These are phyloP conservation scores for Ditylenchus weischeri DNA, from an alignment of 2,888 invertebrate genomes.

Conservation along the genomic window DNA sequence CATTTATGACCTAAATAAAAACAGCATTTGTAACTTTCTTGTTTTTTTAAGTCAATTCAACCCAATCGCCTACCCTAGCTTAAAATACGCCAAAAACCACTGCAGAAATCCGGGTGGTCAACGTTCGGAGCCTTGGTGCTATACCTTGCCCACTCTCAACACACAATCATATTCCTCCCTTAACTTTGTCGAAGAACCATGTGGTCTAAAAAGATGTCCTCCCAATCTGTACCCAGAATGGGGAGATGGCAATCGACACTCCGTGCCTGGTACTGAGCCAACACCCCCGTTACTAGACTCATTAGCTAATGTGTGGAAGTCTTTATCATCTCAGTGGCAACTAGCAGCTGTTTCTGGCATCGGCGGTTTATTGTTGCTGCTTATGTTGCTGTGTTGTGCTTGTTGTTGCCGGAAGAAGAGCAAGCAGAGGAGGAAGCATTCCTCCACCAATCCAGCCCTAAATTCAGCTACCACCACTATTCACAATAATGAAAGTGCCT, in stretches of 20 bases:
- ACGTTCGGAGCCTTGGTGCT: slow-evolving; percentile 81
- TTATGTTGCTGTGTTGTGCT: slow-evolving; percentile 49
- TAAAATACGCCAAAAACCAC: slow-evolving; percentile 79
- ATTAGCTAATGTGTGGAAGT: slow-evolving; percentile 43
- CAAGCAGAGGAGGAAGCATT: slow-evolving; percentile 3
- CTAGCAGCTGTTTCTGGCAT: slow-evolving; percentile 45
- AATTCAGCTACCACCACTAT: not conserved
- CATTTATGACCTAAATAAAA: no score
- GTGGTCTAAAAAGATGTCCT: slow-evolving; percentile 65
- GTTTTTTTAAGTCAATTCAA: slow-evolving; percentile 37
- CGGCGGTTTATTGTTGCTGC: slow-evolving; percentile 42
- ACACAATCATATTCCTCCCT: not conserved
- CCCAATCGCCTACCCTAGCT: slow-evolving; percentile 75
- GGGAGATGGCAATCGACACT: slow-evolving; percentile 12
- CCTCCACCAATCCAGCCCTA: not conserved
- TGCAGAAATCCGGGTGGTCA: slow-evolving; percentile 69
- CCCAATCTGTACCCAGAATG: slow-evolving; percentile 27
- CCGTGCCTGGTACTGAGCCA: not conserved
- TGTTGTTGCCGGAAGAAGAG: slow-evolving; percentile 44
- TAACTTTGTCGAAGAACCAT: slow-evolving; percentile 9
- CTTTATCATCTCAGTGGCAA: slow-evolving; percentile 45
- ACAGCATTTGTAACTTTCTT: no score
- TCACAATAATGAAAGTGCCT: slow-evolving; percentile 17
- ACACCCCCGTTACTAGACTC: slow-evolving; percentile 27
- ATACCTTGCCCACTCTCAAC: slow-evolving; percentile 57